Conservation (phyloP, 2,113 vertebrate genomes). For the Zeus faber region DNA sequence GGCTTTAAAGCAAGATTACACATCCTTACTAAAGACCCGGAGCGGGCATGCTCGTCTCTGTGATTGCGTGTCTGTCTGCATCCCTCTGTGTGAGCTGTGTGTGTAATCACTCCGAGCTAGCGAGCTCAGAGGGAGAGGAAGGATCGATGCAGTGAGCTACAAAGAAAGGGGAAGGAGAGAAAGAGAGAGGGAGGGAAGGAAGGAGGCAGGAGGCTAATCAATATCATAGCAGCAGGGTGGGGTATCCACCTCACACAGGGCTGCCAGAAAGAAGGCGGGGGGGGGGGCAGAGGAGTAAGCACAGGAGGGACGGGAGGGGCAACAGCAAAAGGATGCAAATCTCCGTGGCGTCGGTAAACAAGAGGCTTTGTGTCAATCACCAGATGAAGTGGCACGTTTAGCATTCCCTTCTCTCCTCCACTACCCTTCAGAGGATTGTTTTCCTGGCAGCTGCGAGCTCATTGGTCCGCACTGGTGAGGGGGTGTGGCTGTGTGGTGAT, state of each 20-base stretch:
- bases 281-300: slow-evolving; percentile 24
- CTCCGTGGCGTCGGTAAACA: slow-evolving; percentile 63
- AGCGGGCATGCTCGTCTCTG: neutral
- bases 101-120: slow-evolving; percentile 69
- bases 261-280: slow-evolving; percentile 1
- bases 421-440: slow-evolving; percentile 44
- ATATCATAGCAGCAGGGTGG: slow-evolving; percentile 70
- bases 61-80: neutral
- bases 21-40: slow-evolving; percentile 28
- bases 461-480: slow-evolving; percentile 40
- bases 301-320: slow-evolving; percentile 49
- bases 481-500: slow-evolving; percentile 23
- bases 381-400: slow-evolving; percentile 60
- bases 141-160: slow-evolving; percentile 66
- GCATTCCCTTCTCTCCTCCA: slow-evolving; percentile 44
- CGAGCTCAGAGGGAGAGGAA: slow-evolving; percentile 59
- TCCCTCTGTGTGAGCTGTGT: slow-evolving; percentile 48
- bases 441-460: slow-evolving; percentile 43
- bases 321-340: slow-evolving; percentile 66
- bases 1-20: slow-evolving; percentile 54
- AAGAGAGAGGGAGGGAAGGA: slow-evolving; percentile 28
- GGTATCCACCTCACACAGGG: slow-evolving; percentile 52
- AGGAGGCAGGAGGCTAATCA: slow-evolving; percentile 55
- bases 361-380: slow-evolving; percentile 70
- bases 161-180: slow-evolving; percentile 42